Conservation (phyloP, 2,797 vertebrate genomes). For the Gallinago stenura region DNA sequence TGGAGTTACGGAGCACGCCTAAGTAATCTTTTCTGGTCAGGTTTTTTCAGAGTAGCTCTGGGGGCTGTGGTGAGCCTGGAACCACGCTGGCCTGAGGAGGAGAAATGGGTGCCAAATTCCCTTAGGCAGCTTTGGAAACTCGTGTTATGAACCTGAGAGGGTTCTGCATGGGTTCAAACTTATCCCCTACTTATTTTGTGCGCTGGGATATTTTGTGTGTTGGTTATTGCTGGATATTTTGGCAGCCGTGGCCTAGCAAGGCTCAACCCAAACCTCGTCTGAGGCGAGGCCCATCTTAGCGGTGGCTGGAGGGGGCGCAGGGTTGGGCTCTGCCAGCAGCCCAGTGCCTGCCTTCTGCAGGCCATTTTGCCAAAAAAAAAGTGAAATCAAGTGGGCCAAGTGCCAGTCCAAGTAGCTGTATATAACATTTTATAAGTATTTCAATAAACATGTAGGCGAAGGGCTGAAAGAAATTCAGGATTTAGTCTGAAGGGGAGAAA, state of each 20-base stretch:
- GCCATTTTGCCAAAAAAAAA: too few relatives aligned
- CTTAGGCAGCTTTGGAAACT: background rate
- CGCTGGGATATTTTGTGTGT: too few relatives aligned
- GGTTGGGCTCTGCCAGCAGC: background rate
- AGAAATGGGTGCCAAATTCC: background rate
- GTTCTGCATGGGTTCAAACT: background rate
- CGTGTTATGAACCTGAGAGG: background rate
- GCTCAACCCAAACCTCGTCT: accelerated
- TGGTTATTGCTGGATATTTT: background rate
- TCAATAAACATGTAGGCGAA: background rate
- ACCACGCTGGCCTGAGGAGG: background rate
- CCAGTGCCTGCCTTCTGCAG: background rate
- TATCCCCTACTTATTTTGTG: background rate
- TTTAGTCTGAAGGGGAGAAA: background rate
- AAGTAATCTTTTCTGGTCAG: background rate
- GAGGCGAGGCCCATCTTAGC: accelerated
- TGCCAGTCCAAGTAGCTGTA: background rate
- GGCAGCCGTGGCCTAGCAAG: background rate
- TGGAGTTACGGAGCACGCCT: background rate
- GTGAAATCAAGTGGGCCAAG: background rate
- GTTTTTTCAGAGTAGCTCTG: background rate
- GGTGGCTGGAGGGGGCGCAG: background rate
- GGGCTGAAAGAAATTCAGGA: background rate
- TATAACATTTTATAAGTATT: background rate
- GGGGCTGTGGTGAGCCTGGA: background rate